Evolutionary conservation across 30 jellyfish, hydroid and myxozoan species (phyloP), one percentile per base, ranked within the genome.

Genomic region (Aurelia aurita): DNA sequence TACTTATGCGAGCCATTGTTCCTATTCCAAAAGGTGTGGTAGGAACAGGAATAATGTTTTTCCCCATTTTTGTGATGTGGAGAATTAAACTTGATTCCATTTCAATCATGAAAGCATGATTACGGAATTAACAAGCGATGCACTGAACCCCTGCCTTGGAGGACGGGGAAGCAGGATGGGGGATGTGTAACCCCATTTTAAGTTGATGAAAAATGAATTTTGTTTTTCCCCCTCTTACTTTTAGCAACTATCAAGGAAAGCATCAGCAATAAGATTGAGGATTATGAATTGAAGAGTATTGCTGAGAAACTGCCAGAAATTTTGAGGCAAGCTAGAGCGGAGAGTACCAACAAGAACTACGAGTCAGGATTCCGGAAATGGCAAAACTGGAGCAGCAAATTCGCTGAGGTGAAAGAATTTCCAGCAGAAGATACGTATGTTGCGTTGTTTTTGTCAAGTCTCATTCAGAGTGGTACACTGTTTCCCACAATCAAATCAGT

Each of bases 241-340:
- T 25, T 59, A 59, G 13, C 72, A 59, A 23, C 72, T 20, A 59
- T 59, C 72, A 59, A 59, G 72, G 72, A 59, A 59, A 23, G 25
- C 20, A 59, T 59, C 25, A 9, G 20, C 72, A 59, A 23, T 59
- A 25, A 59, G 12, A 16, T 59, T 9, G 32, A 9, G 13, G 20
- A 25, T 25, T 10, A 59, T 8, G 72, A 59, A 25, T 25, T 59
- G 72, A 59, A 59, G 32, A 16, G 25, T 25, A 59, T 59, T 59
- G 72, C 72, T 8, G 72, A 59, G 10, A 23, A 12, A 16, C 8
- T 59, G 12, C 72, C 72, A 9, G 11, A n/a, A 29, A 26, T 18
- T 54, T 9, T 74, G 86, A 20, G 49, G 47, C 21, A 54, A 20
- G 86, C 86, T 20, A 59, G 72, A 20, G 72, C 72, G 20, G 72